Base-by-base conservation (phyloP, 2,113 vertebrate genomes). In the Gila orcuttii region DNA sequence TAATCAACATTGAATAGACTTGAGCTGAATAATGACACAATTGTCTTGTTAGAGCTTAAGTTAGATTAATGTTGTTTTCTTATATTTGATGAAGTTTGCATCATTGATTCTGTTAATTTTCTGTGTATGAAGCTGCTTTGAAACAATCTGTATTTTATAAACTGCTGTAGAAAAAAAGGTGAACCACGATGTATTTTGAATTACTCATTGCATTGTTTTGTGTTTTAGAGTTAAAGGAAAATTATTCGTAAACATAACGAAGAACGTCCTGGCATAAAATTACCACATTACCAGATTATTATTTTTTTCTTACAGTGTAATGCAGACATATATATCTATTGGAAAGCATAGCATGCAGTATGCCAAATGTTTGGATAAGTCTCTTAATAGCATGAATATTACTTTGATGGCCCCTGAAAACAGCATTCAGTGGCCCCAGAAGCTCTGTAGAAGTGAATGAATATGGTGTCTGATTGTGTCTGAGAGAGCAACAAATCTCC, bases 401-500 rank as follows among this genome's bases (percentile, higher is more conserved):
- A 81, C 79, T 47, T 82, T 23, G 45, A 69, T 69, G 79, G 62
- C 28, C 62, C 42, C 62, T 69, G 45, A 68, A 31, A 82, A 79
- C 28, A 28, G 15, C 45, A 42, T 82, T 33, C 19, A 52, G 62
- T 23, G 25, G n/a, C 28, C 42, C 60, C 62, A 50, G 60, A 47
- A 68, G 42, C 25, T 68, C 60, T 13, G 47, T n/a, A 50, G 25
- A 69, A 68, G 62, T 52, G 25, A 82, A 82, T n/a, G 45, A 45
- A 82, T 36, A 47, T 21, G 62, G 62, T 21, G 52, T 82, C 78
- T 45, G 66, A 64, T 84, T 82, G 60, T 19, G 31, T 73, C 82
- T 33, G 31, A 55, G n/a, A 82, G 52, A 74, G 76, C 42, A 82
- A 82, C 85, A 47, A 68, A 82, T 82, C 89, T 86, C 39, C 39